Evolutionary conservation across 2,113 vertebrate species (phyloP).

Genomic region (Montifringilla adamsi): DNA sequence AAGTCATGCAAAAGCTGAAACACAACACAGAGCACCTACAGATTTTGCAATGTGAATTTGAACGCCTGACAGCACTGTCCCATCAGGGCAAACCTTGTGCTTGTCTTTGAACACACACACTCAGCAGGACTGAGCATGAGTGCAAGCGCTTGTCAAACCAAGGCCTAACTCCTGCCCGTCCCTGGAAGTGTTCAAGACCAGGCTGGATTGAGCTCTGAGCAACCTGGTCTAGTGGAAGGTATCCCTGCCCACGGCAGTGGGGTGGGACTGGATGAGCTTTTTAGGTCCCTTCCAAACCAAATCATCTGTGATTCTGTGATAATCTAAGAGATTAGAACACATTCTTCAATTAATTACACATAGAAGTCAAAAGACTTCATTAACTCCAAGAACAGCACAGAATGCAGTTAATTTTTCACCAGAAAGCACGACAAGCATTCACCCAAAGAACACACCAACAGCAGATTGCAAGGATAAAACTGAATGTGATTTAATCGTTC

Average conservation of each 20-base stretch:
- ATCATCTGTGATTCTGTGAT: not conserved
- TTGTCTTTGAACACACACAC: not conserved
- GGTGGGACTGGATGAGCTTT: not conserved
- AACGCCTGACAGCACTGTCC: not conserved
- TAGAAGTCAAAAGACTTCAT: not conserved
- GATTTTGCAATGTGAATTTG: not conserved
- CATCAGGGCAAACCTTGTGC: not conserved
- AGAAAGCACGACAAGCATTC: not conserved
- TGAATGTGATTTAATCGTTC: not conserved
- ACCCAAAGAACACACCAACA: not conserved
- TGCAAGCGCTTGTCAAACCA: not conserved
- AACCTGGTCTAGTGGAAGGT: not conserved
- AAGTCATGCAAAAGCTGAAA: not conserved
- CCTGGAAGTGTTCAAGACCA: not conserved
- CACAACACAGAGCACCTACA: not conserved
- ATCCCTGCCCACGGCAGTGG: not conserved
- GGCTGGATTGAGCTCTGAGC: not conserved
- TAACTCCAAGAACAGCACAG: not conserved
- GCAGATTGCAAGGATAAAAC: not conserved
- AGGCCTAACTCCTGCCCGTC: not conserved
- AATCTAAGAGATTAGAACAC: not conserved
- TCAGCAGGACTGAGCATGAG: not conserved
- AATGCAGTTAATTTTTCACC: conserved; percentile 38
- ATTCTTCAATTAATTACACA: not conserved
- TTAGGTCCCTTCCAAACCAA: not conserved